These are phyloP conservation scores for Nomada lathburiana DNA, from an alignment of 2,888 invertebrate genomes.

Conservation along the genomic window DNA sequence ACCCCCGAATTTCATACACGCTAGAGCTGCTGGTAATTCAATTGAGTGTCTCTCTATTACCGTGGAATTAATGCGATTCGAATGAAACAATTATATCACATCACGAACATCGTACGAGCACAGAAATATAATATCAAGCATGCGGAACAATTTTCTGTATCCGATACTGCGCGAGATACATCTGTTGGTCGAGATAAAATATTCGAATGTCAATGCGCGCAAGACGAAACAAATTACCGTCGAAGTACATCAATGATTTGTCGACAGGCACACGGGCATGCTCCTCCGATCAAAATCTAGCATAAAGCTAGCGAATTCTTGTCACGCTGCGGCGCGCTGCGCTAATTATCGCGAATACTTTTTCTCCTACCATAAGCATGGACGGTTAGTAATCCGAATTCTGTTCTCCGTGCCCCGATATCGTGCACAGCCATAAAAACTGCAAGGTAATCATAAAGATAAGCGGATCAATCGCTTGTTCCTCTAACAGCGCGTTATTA, in stretches of 20 bases:
- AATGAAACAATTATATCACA: neutral
- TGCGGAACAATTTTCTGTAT: no score
- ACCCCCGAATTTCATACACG: conserved; percentile 47
- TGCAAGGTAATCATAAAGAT: conserved; percentile 22
- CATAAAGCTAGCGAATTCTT: neutral
- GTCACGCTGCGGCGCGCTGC: neutral
- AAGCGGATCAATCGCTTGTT: conserved; percentile 32
- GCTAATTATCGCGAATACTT: neutral
- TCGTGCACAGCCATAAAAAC: neutral
- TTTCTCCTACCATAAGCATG: no score
- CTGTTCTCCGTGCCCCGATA: neutral
- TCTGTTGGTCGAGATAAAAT: no score
- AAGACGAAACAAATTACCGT: no score
- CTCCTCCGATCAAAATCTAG: neutral
- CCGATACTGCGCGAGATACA: no score
- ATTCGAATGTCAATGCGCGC: no score
- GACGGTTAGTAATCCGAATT: neutral
- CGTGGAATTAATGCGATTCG: conserved; percentile 8
- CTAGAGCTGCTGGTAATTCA: conserved; percentile 16
- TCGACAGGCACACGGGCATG: no score
- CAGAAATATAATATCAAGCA: no score
- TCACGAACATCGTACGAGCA: neutral
- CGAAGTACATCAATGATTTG: no score
- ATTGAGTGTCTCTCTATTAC: conserved; percentile 17
- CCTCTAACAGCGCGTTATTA: conserved; percentile 8